Percentiles rank a stretch among this genome's conserved stretches.
phyloP scores from a whole-genome alignment of 2,888 invertebrate genomes.

The Cactoblastis cactorum region DNA sequence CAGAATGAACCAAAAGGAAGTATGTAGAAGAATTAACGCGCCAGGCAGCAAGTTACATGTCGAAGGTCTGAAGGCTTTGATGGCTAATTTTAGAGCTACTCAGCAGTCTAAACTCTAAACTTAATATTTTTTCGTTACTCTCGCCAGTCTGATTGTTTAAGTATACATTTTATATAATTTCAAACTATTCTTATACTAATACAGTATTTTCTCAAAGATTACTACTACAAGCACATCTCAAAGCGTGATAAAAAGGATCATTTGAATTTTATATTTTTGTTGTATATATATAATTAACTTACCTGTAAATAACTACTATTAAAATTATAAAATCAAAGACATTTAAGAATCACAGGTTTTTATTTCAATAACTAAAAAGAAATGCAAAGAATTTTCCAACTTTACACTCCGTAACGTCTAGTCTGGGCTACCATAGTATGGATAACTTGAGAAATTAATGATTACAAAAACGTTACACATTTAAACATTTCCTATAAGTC shows the following conservation, averaged over 20 bases:
- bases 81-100: conserved; percentile 43
- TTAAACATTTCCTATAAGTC: conserved; percentile 78
- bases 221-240: no score
- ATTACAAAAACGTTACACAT: conserved; percentile 77
- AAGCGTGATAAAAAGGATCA: no score
- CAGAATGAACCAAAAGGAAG: conserved; percentile 50
- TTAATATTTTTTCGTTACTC: neutral
- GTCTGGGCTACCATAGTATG: conserved; percentile 54
- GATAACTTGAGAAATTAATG: conserved; percentile 73
- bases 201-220: no score
- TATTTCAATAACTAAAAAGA: conserved; percentile 75
- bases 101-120: conserved; percentile 40
- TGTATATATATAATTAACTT: no score
- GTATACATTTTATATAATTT: no score
- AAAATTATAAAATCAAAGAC: conserved; percentile 44
- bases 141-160: no score
- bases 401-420: conserved; percentile 75
- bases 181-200: no score
- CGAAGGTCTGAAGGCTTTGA: conserved; percentile 39
- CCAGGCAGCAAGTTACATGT: conserved; percentile 46
- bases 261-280: no score
- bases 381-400: conserved; percentile 73
- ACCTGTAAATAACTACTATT: no score
- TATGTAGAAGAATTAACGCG: conserved; percentile 50
- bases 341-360: conserved; percentile 73